These are phyloP conservation scores for Drosophila helvetica DNA, from an alignment of 2,888 invertebrate species.

Conservation along the genomic window DNA sequence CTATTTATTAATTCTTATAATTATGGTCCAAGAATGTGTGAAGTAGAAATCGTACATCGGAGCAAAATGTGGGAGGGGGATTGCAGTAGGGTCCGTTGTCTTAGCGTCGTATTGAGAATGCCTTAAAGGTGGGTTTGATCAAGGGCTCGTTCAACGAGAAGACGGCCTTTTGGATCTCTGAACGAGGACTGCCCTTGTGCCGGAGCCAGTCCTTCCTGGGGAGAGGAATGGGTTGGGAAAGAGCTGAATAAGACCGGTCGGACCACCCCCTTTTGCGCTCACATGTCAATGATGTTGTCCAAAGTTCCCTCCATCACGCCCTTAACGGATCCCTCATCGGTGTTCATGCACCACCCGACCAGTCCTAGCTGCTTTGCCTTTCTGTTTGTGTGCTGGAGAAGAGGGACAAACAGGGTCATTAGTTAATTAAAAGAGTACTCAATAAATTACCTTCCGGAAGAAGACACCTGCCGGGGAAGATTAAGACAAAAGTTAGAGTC, in stretches of 20 bases:
- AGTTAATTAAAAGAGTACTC: fast-evolving
- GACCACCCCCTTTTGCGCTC: not conserved
- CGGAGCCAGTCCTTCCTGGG: constrained; percentile 59
- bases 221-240: not conserved
- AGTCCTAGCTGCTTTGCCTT: constrained; percentile 86
- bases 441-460: constrained; percentile 69
- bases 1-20: not conserved
- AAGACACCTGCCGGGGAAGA: constrained; percentile 57
- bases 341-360: constrained; percentile 89
- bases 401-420: not conserved
- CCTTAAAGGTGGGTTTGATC: constrained; percentile 32
- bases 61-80: no score
- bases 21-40: not conserved
- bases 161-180: constrained; percentile 48
- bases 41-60: no score
- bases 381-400: constrained; percentile 85
- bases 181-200: constrained; percentile 64
- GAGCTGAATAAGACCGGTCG: not conserved
- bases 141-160: constrained; percentile 56
- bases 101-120: constrained; percentile 48
- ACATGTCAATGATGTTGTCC: constrained; percentile 85
- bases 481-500: not conserved
- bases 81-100: no score
- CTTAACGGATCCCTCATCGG: constrained; percentile 86
- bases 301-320: constrained; percentile 86